These are phyloP conservation scores for Pristionchus exspectatus DNA, from an alignment of 2,888 invertebrate genomes.

Conservation along the genomic window DNA sequence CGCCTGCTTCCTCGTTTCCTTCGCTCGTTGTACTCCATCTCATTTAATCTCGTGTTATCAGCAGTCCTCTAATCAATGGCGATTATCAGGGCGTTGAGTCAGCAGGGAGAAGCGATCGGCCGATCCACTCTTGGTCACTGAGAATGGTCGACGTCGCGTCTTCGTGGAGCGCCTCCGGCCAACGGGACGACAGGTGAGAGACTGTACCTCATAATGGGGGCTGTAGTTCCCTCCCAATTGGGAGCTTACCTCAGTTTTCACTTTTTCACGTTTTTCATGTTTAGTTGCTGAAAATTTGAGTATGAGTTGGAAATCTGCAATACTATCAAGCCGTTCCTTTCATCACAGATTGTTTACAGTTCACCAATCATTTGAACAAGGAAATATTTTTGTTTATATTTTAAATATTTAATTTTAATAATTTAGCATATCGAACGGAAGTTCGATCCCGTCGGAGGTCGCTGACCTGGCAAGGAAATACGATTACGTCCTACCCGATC, in stretches of 20 bases:
- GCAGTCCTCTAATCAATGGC: slow-evolving; percentile 23
- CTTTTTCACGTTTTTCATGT: neutral
- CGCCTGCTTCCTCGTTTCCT: neutral
- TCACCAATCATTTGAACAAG: too few species aligned
- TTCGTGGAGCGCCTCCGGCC: neutral
- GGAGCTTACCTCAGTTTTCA: neutral
- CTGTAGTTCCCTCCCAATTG: too few species aligned
- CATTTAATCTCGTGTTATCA: slow-evolving; percentile 13
- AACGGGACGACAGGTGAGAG: neutral
- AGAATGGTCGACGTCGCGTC: slow-evolving; percentile 38
- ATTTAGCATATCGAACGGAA: slow-evolving; percentile 60
- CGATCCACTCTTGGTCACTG: neutral
- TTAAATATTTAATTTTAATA: neutral
- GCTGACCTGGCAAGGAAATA: slow-evolving; percentile 71
- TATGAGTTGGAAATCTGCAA: too few species aligned
- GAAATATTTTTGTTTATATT: neutral
- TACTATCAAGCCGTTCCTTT: too few species aligned
- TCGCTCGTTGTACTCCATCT: neutral
- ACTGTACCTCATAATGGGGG: neutral
- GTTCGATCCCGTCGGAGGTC: slow-evolving; percentile 71
- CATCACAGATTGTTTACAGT: too few species aligned
- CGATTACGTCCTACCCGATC: slow-evolving; percentile 65
- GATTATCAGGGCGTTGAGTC: slow-evolving; percentile 34
- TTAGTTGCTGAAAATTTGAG: too few species aligned
- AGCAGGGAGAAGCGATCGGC: slow-evolving; percentile 14